phyloP scores from a whole-genome alignment of 2,113 vertebrate genomes.

The Plestiodon gilberti region DNA sequence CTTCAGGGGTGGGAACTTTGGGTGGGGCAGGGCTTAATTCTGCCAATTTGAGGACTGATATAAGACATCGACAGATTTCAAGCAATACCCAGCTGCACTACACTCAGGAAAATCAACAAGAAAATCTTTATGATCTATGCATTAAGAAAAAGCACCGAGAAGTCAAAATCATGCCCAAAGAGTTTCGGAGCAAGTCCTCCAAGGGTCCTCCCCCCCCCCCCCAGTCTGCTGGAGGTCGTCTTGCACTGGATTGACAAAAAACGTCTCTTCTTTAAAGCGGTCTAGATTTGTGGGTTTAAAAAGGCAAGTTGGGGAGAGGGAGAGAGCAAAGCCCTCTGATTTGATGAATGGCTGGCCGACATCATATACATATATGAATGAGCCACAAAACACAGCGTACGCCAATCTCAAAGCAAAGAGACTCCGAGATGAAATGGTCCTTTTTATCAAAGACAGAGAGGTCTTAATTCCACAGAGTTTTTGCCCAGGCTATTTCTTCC shows the following conservation, averaged over 20 bases:
- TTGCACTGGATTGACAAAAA: too few relatives aligned
- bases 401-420: slow-evolving; percentile 29
- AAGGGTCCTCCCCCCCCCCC: neutral
- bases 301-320: neutral
- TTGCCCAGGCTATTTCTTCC: neutral
- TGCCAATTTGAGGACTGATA: neutral
- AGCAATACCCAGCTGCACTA: neutral
- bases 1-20: neutral
- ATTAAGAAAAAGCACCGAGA: neutral
- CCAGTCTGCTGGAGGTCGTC: neutral
- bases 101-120: too few relatives aligned
- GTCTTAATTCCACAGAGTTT: neutral
- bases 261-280: neutral
- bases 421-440: slow-evolving; percentile 21
- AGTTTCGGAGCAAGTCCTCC: neutral
- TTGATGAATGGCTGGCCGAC: neutral
- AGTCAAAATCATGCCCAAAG: neutral
- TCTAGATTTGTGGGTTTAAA: neutral
- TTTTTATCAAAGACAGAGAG: slow-evolving; percentile 13
- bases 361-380: neutral
- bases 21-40: neutral
- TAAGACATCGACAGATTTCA: neutral
- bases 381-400: neutral
- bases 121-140: neutral
- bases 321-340: neutral